These are phyloP conservation scores for Amblyopsis hoosieri DNA, from an alignment of 2,797 vertebrate species.

Conservation along the genomic window DNA sequence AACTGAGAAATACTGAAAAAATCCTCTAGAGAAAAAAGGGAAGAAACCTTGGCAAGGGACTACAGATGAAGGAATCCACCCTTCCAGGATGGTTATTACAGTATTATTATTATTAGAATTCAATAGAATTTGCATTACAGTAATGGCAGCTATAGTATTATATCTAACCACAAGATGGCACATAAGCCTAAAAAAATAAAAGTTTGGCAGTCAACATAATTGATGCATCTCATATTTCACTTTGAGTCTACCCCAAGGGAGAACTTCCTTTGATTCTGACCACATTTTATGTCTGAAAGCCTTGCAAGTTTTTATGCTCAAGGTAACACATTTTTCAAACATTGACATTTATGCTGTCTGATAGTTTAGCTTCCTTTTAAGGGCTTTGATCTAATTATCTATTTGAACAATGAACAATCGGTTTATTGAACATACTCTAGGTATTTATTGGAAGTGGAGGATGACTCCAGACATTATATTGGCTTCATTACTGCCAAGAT, in stretches of 20 bases:
- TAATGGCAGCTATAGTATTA: neutral
- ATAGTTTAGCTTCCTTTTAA: slow-evolving; percentile 11
- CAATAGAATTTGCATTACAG: neutral
- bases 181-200: slow-evolving; percentile 31
- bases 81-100: too few species aligned
- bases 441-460: slow-evolving; percentile 1
- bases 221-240: neutral
- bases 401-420: slow-evolving; percentile 7
- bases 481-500: neutral
- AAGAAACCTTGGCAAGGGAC: slow-evolving; percentile 11
- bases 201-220: neutral
- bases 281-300: slow-evolving; percentile 6
- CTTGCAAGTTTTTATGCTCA: slow-evolving; percentile 1
- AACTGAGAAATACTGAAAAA: slow-evolving; percentile 7
- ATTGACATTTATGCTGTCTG: neutral
- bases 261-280: neutral
- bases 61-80: neutral
- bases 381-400: slow-evolving; percentile 17
- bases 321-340: slow-evolving; percentile 3
- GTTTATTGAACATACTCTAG: neutral
- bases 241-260: neutral
- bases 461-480: slow-evolving; percentile 1
- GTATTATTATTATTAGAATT: too few species aligned
- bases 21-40: too few species aligned
- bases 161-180: slow-evolving; percentile 59